These are phyloP conservation scores for Parus major DNA, from an alignment of 2,113 vertebrate genomes.

Conservation along the genomic window DNA sequence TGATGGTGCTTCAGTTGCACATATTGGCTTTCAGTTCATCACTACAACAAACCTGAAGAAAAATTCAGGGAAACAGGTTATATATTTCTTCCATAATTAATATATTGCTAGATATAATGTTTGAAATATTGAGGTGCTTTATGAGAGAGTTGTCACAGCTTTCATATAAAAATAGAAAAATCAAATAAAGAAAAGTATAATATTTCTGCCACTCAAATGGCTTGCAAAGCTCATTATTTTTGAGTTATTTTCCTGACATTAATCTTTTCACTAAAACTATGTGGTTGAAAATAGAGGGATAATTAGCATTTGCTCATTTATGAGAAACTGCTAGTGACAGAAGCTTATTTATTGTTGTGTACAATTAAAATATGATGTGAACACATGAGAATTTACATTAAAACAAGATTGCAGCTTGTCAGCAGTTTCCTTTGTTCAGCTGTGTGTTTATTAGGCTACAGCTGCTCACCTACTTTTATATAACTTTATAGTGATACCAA, in stretches of 20 bases:
- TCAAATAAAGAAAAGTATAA: background rate
- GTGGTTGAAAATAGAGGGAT: constrained; percentile 26
- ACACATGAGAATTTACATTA: constrained; percentile 54
- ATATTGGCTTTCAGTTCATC: background rate
- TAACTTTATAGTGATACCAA: constrained; percentile 47
- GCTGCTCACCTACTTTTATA: constrained; percentile 51
- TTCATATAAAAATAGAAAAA: background rate
- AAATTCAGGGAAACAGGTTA: background rate
- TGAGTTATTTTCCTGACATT: background rate
- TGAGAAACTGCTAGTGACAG: constrained; percentile 39
- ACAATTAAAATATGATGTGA: constrained; percentile 12
- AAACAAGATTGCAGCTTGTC: constrained; percentile 40
- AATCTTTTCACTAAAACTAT: background rate
- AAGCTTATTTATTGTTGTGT: constrained; percentile 25
- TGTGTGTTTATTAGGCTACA: constrained; percentile 50
- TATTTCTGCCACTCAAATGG: background rate
- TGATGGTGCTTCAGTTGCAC: background rate
- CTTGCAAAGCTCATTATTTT: constrained; percentile 5
- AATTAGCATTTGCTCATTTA: constrained; percentile 55
- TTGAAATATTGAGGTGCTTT: background rate
- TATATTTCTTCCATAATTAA: background rate
- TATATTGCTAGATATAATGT: background rate
- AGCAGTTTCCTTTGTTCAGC: constrained; percentile 41
- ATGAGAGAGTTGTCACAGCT: background rate
- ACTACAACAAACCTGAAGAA: background rate